Evolutionary conservation across 2,888 invertebrate species (phyloP).

Genomic region (Pachymerium ferrugineum): DNA sequence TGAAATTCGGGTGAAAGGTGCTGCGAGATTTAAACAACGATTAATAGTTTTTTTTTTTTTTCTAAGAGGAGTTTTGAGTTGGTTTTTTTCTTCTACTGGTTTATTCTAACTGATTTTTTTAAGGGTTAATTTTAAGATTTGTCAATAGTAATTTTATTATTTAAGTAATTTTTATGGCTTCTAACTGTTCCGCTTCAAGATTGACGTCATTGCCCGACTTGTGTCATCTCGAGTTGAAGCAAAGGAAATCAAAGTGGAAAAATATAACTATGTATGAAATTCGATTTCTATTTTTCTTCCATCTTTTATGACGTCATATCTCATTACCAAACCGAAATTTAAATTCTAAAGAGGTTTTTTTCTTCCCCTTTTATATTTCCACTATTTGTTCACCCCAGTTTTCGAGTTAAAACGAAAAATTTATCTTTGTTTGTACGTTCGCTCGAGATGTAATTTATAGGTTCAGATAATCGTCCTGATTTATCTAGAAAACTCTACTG

Average conservation of each 20-base stretch:
- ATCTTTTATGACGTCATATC: neutral
- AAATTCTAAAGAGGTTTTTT: too few relatives aligned
- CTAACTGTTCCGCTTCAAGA: neutral
- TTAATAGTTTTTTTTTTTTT: neutral
- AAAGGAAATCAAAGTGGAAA: conserved; percentile 1
- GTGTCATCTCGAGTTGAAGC: neutral
- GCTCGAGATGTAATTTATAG: neutral
- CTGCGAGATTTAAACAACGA: neutral
- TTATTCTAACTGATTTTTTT: too few relatives aligned
- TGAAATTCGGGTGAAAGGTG: neutral
- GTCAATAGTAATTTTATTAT: neutral
- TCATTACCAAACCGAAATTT: too few relatives aligned
- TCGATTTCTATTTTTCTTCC: neutral
- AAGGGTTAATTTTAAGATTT: too few relatives aligned
- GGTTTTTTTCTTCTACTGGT: neutral
- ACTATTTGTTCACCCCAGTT: too few relatives aligned
- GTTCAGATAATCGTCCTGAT: neutral
- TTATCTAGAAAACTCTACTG: neutral
- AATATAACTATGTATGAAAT: neutral
- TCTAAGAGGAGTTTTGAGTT: neutral
- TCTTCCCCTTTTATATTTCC: neutral
- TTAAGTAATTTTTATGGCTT: neutral
- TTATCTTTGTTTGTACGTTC: neutral
- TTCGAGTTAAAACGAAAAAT: too few relatives aligned
- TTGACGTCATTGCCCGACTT: conserved; percentile 4